phyloP scores from a whole-genome alignment of 2,113 vertebrate genomes.

The Sphyrna mokarran region DNA sequence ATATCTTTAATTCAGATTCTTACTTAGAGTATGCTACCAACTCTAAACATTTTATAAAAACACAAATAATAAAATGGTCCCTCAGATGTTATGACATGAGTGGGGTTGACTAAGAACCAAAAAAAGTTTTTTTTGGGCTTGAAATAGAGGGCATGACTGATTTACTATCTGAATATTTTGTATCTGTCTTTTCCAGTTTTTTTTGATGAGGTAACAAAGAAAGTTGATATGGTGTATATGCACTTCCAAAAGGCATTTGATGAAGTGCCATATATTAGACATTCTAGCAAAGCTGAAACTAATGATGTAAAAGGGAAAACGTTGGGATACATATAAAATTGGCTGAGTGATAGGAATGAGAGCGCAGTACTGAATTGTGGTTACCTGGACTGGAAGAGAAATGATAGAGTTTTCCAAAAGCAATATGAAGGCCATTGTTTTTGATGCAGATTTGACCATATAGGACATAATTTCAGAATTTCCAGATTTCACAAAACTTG shows the following conservation, averaged over 20 bases:
- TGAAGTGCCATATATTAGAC: not conserved
- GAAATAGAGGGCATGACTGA: too few relatives aligned
- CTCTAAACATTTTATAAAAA: not conserved
- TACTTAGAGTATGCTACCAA: not conserved
- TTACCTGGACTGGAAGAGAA: not conserved
- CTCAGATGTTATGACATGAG: too few relatives aligned
- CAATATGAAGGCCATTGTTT: not conserved
- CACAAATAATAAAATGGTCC: too few relatives aligned
- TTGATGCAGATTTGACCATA: too few relatives aligned
- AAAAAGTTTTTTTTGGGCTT: too few relatives aligned
- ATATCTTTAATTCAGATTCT: not conserved
- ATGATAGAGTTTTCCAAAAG: not conserved
- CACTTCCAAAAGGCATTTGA: too few relatives aligned
- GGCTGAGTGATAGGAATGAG: not conserved
- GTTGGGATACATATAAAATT: not conserved
- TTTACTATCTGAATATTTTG: too few relatives aligned
- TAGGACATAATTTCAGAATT: too few relatives aligned
- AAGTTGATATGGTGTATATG: too few relatives aligned
- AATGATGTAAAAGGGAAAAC: not conserved
- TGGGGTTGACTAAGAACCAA: too few relatives aligned
- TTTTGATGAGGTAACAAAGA: not conserved
- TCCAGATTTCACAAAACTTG: too few relatives aligned
- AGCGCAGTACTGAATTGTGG: not conserved
- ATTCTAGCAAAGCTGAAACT: not conserved
- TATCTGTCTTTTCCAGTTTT: too few relatives aligned